phyloP scores from a whole-genome alignment of 2,888 invertebrate genomes.

The Melipona beecheii region DNA sequence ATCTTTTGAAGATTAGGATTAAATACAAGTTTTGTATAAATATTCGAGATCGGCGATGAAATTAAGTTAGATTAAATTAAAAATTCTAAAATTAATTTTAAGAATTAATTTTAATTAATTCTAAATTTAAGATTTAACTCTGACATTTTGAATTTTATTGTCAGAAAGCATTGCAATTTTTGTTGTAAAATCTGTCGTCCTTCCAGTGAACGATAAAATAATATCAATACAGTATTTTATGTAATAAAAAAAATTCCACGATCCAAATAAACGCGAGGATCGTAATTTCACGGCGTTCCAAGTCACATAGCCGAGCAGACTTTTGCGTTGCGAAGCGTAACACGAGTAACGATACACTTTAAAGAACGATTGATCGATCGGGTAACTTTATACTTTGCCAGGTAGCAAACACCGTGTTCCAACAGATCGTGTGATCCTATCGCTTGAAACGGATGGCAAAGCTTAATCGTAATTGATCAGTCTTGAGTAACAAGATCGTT shows the following conservation, averaged over 20 bases:
- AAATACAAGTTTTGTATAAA: not conserved
- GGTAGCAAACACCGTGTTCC: conserved; percentile 42
- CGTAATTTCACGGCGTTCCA: conserved; percentile 3
- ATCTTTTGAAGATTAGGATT: not conserved
- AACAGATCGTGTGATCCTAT: conserved; percentile 50
- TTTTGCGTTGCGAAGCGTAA: conserved; percentile 54
- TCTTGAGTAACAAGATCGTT: conserved; percentile 45
- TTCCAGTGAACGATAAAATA: not conserved
- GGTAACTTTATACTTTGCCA: conserved; percentile 59
- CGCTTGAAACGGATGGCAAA: conserved; percentile 21
- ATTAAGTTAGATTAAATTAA: too few species aligned
- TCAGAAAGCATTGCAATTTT: too few species aligned
- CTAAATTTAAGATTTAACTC: too few species aligned
- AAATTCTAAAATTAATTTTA: too few species aligned
- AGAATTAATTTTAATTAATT: too few species aligned
- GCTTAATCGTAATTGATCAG: conserved; percentile 59
- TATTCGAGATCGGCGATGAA: too few species aligned
- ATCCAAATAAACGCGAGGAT: not conserved
- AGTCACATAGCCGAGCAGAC: conserved; percentile 18
- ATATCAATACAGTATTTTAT: not conserved
- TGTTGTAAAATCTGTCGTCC: not conserved
- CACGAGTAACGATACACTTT: conserved; percentile 54
- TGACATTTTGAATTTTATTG: too few species aligned
- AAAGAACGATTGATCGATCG: conserved; percentile 60
- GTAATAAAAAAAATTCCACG: not conserved